phyloP scores from a whole-genome alignment of 2,888 invertebrate genomes.

The Agrochola circellaris region DNA sequence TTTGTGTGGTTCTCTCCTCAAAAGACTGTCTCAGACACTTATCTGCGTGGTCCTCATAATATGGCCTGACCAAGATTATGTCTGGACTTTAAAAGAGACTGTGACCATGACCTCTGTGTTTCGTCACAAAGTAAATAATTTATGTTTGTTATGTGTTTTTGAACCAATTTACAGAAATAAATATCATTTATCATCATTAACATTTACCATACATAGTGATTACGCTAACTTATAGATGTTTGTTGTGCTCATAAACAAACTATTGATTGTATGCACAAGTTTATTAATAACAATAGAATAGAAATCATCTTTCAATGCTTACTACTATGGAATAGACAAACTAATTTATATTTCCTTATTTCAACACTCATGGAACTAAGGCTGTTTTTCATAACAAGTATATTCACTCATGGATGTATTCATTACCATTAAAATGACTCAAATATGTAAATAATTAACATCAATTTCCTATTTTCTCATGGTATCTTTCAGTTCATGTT shows the following conservation, averaged over 20 bases:
- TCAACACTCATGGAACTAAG: neutral
- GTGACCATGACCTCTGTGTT: neutral
- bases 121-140: neutral
- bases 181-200: neutral
- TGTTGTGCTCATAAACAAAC: neutral
- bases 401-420: conserved; percentile 8
- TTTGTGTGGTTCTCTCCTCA: neutral
- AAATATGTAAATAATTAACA: conserved; percentile 28
- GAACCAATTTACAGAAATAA: neutral
- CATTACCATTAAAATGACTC: conserved; percentile 26
- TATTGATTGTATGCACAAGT: neutral
- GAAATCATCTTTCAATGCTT: neutral
- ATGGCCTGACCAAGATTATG: neutral
- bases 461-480: neutral
- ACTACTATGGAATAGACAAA: neutral
- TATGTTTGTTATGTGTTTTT: neutral
- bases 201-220: neutral
- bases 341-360: neutral
- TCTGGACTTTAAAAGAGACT: neutral
- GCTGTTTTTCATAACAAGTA: conserved; percentile 12
- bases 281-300: conserved; percentile 6
- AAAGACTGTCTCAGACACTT: neutral
- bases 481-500: conserved; percentile 14
- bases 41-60: neutral
- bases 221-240: neutral